Percentiles rank a stretch among this genome's conserved stretches.
Evolutionary conservation across 2,797 vertebrate species (phyloP).

Genomic region (Mus caroli): DNA sequence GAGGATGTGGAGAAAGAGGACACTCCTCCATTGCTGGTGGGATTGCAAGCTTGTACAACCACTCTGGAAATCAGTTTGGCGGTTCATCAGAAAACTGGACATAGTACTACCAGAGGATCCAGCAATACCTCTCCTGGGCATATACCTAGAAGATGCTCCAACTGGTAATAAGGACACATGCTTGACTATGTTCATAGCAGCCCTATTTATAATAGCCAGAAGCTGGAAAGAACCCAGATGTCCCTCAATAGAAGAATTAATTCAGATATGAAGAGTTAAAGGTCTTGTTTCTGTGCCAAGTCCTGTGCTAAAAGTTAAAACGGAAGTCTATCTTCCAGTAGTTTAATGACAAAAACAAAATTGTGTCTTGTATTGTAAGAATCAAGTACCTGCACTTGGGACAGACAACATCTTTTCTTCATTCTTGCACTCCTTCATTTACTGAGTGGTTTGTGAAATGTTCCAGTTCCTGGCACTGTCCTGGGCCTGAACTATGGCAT

Average conservation of each 20-base stretch:
- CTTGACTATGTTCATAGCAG: too few species aligned
- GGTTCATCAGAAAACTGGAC: too few species aligned
- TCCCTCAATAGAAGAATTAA: not conserved
- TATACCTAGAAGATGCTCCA: too few species aligned
- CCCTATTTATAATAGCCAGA: too few species aligned
- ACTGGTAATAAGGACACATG: too few species aligned
- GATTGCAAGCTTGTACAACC: too few species aligned
- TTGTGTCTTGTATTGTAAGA: not conserved
- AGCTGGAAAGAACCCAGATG: too few species aligned
- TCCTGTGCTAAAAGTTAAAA: not conserved
- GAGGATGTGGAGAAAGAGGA: too few species aligned
- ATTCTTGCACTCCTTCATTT: not conserved
- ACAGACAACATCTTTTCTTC: conserved; percentile 70
- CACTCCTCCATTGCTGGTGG: too few species aligned
- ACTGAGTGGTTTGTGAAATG: not conserved
- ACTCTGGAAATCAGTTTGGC: too few species aligned
- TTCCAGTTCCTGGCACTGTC: not conserved
- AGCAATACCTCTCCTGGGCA: too few species aligned
- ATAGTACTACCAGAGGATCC: too few species aligned
- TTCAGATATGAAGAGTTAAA: not conserved
- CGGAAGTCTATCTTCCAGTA: not conserved
- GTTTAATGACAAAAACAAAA: conserved; percentile 83
- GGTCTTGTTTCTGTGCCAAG: not conserved
- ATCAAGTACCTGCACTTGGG: conserved; percentile 6
- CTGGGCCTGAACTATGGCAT: not conserved